phyloP scores from a whole-genome alignment of 23 tunicate species.

The Oikopleura dioica region DNA sequence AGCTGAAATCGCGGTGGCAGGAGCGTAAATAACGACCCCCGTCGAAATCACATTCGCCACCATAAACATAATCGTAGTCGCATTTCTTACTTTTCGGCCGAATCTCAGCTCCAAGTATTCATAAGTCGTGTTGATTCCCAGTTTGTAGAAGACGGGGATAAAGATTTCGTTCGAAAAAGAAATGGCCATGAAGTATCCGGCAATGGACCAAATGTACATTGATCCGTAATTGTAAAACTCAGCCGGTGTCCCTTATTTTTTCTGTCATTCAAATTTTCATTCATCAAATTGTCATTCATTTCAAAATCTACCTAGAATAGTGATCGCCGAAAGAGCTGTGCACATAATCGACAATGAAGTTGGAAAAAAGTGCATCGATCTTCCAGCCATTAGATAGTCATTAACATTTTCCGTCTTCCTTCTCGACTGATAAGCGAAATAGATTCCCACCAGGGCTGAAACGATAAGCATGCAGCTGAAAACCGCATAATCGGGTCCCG shows the following conservation, averaged over 20 bases:
- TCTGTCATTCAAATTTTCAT: no score
- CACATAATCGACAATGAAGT: neutral
- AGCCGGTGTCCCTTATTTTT: slow-evolving; percentile 56
- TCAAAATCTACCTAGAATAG: no score
- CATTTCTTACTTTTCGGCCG: slow-evolving; percentile 20
- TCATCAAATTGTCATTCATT: no score
- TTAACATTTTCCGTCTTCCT: slow-evolving; percentile 7
- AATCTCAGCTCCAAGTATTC: slow-evolving; percentile 43
- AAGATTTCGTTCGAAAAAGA: slow-evolving; percentile 21
- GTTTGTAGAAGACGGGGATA: slow-evolving; percentile 29
- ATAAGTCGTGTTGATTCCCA: slow-evolving; percentile 30
- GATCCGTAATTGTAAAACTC: slow-evolving; percentile 44
- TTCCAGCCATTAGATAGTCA: slow-evolving; percentile 11
- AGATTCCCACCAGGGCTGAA: slow-evolving; percentile 13
- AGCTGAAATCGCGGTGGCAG: slow-evolving; percentile 15
- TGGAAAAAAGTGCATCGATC: neutral
- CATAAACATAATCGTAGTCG: slow-evolving; percentile 21
- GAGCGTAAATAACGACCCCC: slow-evolving; percentile 65
- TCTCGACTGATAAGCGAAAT: slow-evolving; percentile 10
- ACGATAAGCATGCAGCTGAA: slow-evolving; percentile 6
- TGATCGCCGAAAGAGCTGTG: no score
- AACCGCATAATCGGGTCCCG: slow-evolving; percentile 9
- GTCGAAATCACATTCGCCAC: slow-evolving; percentile 27
- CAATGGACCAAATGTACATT: slow-evolving; percentile 41
- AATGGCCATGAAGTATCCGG: slow-evolving; percentile 19